phyloP scores from a whole-genome alignment of 1,140 invertebrate species.

The Aporrectodea caliginosa region DNA sequence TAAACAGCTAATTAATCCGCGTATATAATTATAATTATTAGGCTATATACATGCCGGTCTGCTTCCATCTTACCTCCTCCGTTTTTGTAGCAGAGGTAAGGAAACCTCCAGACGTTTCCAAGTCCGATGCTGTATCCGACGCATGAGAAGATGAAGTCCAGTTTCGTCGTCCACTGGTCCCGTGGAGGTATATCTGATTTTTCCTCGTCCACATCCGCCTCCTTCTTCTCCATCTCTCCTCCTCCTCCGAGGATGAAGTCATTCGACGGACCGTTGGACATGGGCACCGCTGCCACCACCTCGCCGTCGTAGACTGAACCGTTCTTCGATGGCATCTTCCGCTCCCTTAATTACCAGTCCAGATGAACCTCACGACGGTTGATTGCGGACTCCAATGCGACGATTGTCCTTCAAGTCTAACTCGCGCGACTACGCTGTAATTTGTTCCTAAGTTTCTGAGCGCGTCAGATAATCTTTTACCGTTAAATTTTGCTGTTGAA shows the following conservation, averaged over 20 bases:
- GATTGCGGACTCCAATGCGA: no score
- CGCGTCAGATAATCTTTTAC: no score
- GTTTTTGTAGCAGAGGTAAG: slow-evolving; percentile 37
- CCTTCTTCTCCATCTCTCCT: not conserved
- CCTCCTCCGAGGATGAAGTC: not conserved
- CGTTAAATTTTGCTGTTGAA: no score
- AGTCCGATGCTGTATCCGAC: slow-evolving; percentile 42
- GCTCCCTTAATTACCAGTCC: no score
- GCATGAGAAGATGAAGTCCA: slow-evolving; percentile 42
- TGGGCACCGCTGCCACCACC: not conserved
- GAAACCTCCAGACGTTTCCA: slow-evolving; percentile 40
- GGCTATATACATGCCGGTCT: no score
- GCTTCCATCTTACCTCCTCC: slow-evolving; percentile 76
- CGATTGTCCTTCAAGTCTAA: no score
- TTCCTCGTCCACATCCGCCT: not conserved
- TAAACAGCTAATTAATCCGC: no score
- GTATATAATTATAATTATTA: no score
- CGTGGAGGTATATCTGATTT: slow-evolving; percentile 15
- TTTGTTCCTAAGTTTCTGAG: no score
- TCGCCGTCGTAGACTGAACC: not conserved
- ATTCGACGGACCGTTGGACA: not conserved
- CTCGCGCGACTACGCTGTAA: no score
- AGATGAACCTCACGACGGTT: no score
- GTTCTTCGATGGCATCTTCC: not conserved
- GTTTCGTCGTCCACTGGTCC: slow-evolving; percentile 36